Conservation (phyloP, 2,888 invertebrate species). For the Andrena hattorfiana region DNA sequence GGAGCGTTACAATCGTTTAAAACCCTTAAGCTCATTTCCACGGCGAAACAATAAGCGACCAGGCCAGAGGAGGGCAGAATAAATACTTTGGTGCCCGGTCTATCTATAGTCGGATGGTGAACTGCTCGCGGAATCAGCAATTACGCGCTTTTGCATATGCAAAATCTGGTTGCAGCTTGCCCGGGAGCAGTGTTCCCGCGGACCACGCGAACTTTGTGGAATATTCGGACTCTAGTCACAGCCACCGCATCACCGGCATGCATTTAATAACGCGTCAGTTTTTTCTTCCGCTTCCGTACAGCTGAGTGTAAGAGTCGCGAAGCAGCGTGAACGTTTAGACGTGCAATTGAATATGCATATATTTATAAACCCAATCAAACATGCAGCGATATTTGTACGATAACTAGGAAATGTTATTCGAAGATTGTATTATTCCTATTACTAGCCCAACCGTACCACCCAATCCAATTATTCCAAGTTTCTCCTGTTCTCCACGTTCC, state of each 20-base stretch:
- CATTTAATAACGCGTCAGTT: constrained; percentile 28
- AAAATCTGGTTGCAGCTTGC: constrained; percentile 42
- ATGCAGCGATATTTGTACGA: too few species aligned
- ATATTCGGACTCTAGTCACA: constrained; percentile 19
- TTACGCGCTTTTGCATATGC: constrained; percentile 50
- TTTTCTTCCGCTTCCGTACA: background rate
- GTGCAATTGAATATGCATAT: background rate
- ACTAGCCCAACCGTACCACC: background rate
- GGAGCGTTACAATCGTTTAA: background rate
- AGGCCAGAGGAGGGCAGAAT: constrained; percentile 6
- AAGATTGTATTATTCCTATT: too few species aligned
- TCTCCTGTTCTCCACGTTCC: background rate
- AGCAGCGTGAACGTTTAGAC: background rate
- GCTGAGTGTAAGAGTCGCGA: too few species aligned
- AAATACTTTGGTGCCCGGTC: constrained; percentile 12
- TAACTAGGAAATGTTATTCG: too few species aligned
- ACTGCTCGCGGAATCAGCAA: constrained; percentile 44
- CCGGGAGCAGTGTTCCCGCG: constrained; percentile 18
- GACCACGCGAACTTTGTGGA: constrained; percentile 19
- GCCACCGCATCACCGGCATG: background rate
- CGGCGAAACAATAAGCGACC: background rate
- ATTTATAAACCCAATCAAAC: too few species aligned
- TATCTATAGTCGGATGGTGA: constrained; percentile 17
- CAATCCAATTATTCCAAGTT: background rate
- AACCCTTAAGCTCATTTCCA: background rate